Evolutionary conservation across 2,113 vertebrate species (phyloP), one percentile per base, ranked within the genome.

Genomic region (Cebus imitator): DNA sequence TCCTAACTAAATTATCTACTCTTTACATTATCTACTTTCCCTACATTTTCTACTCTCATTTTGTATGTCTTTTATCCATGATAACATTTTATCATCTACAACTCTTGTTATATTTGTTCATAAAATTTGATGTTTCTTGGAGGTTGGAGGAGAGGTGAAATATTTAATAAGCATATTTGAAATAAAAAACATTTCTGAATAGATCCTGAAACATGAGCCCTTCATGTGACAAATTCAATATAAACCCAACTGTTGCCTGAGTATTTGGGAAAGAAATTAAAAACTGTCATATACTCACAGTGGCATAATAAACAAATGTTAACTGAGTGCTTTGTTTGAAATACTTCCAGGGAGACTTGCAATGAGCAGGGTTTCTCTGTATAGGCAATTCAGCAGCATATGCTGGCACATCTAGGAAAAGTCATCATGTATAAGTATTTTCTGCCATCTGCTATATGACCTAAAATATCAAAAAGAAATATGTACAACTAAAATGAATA

Each of bases 391-490:
- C 97, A 7, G 8, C 96, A 98, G 95, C 98, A 98, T 98, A 98
- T 98, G 98, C 86, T 98, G 97, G 91, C 97, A 97, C 89, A 98
- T 97, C 95, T 97, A 97, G 97, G 96, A 98, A 98, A 90, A 98
- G 96, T 97, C 97, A 97, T 98, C 94, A 87, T 92, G 87, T 96
- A 43, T 98, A 98, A 98, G 89, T 98, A 95, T 90, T 98, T 98
- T 98, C 89, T 96, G 95, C 98, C 98, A 98, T 98, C 98, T 99
- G 98, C 91, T 97, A 90, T 78, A 88, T 97, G 98, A 98, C 98
- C 90, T 86, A 95, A 97, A 98, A 97, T 96, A 97, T 83, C 94
- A 90, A 97, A 96, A 95, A 90, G 75, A 98, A 97, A 88, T 94
- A 82, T 43, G 27, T 90, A 82, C 6, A 79, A 52, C 88, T 96